Evolutionary conservation across 2,797 vertebrate genomes (phyloP), one percentile per base, ranked within the genome.

Genomic region (Lepilemur ruficaudatus): DNA sequence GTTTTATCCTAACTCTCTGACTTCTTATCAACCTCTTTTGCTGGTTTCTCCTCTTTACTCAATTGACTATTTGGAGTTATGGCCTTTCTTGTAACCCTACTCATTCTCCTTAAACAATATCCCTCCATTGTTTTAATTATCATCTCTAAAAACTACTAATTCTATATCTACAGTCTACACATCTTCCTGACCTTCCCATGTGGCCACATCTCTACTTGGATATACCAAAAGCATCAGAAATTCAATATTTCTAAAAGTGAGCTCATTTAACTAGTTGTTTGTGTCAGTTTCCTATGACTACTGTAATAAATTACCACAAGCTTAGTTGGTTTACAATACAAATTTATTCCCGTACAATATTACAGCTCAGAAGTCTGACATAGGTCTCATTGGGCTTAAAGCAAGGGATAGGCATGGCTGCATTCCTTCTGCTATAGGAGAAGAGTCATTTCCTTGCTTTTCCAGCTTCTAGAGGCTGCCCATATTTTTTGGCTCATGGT

Each of bases 191-290:
- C 67, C 9, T 86, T 72, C 18, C 18, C 46, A 78, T 87, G 69
- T 82, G 82, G 23, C 15, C 14, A 38, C 22, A 57, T 80, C 48
- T 91, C 59, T 35, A 75, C 48, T 52, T 87, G 15, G 11, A 38
- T 93, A 55, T 57, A 9, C 88, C 41, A 67, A 93, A 93, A 84
- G 8, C 65, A 84, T 46, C 59, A 43, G 67, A 95, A 87, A 38
- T n/a, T 73, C 63, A 83, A 0, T 91, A 79, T 83, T 93, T 91
- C 63, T 89, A 63, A 93, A 81, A 89, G 69, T 76, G 18, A 76
- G 20, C 5, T 61, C 35, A 81, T 46, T 46, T 89, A 46, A 82
- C 17, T 69, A 59, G 23, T 43, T 83, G 11, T 18, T 65, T 50
- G 38, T 91, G 10, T 87, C 52, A 50, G 38, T 78, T 63, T 83